Evolutionary conservation across 2,797 vertebrate genomes (phyloP).

Genomic region (Cygnus olor): DNA sequence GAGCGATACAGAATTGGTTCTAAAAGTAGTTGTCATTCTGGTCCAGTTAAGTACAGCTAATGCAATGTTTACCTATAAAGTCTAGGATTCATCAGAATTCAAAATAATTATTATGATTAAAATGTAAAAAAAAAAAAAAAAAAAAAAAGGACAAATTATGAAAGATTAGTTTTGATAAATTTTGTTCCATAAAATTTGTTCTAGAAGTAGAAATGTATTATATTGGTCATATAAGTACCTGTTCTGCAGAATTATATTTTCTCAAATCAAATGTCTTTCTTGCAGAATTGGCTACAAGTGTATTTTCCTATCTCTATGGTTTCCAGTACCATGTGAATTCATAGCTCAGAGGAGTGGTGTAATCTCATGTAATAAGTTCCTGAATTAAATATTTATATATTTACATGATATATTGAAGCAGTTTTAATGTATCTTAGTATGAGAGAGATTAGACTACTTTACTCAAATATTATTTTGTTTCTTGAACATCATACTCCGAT

Average conservation of each 20-base stretch:
- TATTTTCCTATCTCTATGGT: not conserved
- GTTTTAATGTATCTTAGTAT: not conserved
- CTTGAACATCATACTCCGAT: not conserved
- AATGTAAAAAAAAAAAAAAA: not conserved
- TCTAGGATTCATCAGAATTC: not conserved
- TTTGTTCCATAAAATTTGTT: not conserved
- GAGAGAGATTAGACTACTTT: not conserved
- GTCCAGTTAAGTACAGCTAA: not conserved
- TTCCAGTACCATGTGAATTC: not conserved
- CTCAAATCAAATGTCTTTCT: not conserved
- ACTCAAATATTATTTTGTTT: constrained; percentile 37
- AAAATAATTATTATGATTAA: not conserved
- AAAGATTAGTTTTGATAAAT: not conserved
- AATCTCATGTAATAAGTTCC: not conserved
- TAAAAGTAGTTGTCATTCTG: not conserved
- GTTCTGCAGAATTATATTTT: not conserved
- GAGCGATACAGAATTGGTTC: not conserved
- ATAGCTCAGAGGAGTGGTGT: constrained; percentile 9
- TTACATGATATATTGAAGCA: not conserved
- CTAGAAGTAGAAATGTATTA: not conserved
- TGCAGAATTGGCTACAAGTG: not conserved
- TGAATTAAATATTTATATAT: not conserved
- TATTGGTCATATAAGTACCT: not conserved
- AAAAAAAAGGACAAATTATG: not conserved
- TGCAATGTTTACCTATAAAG: not conserved